Percentiles rank a stretch among this genome's conserved stretches.
phyloP scores from a whole-genome alignment of 2,113 vertebrate genomes.

The Henicopernis longicauda region DNA sequence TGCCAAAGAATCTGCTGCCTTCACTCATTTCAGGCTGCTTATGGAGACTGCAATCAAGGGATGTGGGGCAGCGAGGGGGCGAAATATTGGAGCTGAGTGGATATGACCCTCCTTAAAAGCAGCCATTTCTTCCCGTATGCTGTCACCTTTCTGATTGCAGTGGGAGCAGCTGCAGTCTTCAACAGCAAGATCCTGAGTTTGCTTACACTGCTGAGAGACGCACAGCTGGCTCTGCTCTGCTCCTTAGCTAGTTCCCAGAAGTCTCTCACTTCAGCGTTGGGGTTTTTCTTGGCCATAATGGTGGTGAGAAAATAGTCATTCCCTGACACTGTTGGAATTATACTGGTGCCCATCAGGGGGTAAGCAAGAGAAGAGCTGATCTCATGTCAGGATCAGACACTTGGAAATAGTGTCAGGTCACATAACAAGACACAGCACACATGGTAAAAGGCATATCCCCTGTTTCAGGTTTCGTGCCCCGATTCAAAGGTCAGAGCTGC shows the following conservation, averaged over 20 bases:
- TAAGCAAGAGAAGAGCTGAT: background rate
- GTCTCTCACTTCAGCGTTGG: background rate
- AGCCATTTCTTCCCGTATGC: background rate
- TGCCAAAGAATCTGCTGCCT: background rate
- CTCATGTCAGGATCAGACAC: background rate
- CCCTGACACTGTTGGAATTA: background rate
- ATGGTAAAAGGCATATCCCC: background rate
- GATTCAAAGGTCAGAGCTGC: background rate
- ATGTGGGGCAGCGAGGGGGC: background rate
- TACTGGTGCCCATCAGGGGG: background rate
- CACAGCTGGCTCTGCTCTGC: background rate
- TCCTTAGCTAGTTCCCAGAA: background rate
- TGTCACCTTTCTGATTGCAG: background rate
- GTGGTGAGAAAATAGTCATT: background rate
- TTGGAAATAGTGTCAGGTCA: background rate
- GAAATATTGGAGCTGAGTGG: background rate
- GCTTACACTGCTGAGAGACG: background rate
- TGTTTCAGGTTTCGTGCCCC: rapidly evolving
- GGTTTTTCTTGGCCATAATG: background rate
- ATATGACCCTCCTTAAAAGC: background rate
- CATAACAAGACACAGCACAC: background rate
- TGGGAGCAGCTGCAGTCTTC: background rate
- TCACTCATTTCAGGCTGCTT: background rate
- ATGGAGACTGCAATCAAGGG: background rate
- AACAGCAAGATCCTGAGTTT: background rate